phyloP scores from a whole-genome alignment of 1,140 invertebrate genomes.

The Hycleus cichorii region DNA sequence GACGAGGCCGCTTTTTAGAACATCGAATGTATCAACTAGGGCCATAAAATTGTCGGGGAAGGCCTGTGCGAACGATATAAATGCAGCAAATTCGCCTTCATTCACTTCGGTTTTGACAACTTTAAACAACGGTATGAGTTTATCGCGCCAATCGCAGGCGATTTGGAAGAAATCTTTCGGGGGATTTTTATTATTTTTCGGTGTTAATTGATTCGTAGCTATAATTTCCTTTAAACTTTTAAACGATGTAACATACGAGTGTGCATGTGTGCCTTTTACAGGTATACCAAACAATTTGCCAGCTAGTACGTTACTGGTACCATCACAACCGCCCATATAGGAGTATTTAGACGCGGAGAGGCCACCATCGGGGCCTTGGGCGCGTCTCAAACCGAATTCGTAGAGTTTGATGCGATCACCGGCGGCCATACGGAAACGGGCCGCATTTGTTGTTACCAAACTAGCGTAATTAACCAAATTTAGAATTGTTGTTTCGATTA shows the following conservation, averaged over 20 bases:
- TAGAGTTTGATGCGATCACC: constrained; percentile 78
- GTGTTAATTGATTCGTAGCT: constrained; percentile 48
- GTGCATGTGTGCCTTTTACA: constrained; percentile 95
- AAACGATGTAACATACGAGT: constrained; percentile 96
- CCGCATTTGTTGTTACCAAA: constrained; percentile 97
- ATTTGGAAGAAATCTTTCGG: constrained; percentile 60
- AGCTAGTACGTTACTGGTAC: constrained; percentile 96
- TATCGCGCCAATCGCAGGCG: constrained; percentile 62
- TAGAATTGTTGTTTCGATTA: constrained; percentile 93
- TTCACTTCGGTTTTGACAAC: constrained; percentile 74
- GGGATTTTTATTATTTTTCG: constrained; percentile 55
- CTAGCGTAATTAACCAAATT: constrained; percentile 96
- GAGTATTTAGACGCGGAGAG: constrained; percentile 96
- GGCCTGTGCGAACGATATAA: constrained; percentile 92
- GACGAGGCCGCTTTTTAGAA: constrained; percentile 91
- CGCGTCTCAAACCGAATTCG: constrained; percentile 95
- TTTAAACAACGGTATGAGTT: constrained; percentile 62
- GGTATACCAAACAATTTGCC: constrained; percentile 98
- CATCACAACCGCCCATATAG: constrained; percentile 97
- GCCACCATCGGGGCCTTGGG: constrained; percentile 97
- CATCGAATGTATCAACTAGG: constrained; percentile 97
- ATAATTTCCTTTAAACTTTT: constrained; percentile 65
- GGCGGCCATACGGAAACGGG: constrained; percentile 89
- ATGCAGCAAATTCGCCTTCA: constrained; percentile 87
- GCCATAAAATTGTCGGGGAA: constrained; percentile 93